Conservation (phyloP, 2,888 invertebrate genomes). For the Graphium colonna region DNA sequence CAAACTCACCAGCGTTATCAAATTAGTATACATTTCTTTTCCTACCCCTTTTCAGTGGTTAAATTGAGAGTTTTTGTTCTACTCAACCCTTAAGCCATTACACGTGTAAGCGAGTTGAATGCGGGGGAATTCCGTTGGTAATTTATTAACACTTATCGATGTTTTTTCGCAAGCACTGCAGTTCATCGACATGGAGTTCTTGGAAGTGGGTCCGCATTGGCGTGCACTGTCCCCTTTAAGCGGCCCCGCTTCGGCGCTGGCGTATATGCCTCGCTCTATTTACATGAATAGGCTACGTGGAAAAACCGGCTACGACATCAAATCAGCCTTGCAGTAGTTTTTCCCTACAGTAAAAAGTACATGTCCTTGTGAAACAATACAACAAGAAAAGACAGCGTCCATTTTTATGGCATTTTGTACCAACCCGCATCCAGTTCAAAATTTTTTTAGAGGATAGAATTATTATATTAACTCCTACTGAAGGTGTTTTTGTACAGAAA, state of each 20-base stretch:
- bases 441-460: no score
- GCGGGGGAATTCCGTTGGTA: constrained; percentile 31
- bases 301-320: constrained; percentile 18
- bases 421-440: no score
- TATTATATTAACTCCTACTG: no score
- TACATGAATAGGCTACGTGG: constrained; percentile 28
- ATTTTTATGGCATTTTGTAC: no score
- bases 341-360: constrained; percentile 3
- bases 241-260: constrained; percentile 42
- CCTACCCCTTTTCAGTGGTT: no score
- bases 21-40: no score
- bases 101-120: constrained; percentile 3
- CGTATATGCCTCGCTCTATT: constrained; percentile 27
- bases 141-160: constrained; percentile 34
- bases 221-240: constrained; percentile 51
- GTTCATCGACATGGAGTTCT: constrained; percentile 53
- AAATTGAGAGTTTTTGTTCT: background rate
- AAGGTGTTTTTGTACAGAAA: no score
- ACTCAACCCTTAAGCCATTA: background rate
- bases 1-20: no score
- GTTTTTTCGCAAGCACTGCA: constrained; percentile 29
- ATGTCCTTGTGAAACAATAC: background rate
- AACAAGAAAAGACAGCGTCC: no score
- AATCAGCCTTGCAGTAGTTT: constrained; percentile 7
- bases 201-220: constrained; percentile 49